These are phyloP conservation scores for Araneus ventricosus DNA, from an alignment of 1,140 invertebrate genomes.

Conservation along the genomic window DNA sequence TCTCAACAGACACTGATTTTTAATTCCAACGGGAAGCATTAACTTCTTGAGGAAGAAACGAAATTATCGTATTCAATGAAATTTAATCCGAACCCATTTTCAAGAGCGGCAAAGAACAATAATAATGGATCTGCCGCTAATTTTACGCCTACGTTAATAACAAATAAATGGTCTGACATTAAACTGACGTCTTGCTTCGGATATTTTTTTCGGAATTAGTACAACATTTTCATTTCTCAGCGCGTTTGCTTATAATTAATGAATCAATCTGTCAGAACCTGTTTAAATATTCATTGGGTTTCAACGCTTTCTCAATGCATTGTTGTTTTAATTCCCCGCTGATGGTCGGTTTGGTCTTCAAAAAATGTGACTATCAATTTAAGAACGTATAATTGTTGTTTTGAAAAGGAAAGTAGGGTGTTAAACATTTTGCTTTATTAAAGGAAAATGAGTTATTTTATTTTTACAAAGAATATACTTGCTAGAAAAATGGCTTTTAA, in stretches of 20 bases:
- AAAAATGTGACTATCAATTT: not conserved
- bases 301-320: not conserved
- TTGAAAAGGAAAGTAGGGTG: not conserved
- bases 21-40: not conserved
- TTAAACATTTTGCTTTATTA: not conserved
- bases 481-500: too few species aligned
- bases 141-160: not conserved
- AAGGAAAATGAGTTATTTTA: too few species aligned
- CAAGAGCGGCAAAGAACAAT: not conserved
- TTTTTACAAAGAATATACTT: too few species aligned
- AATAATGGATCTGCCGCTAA: not conserved
- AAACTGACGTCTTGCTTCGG: not conserved
- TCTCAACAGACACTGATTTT: not conserved
- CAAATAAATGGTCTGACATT: not conserved
- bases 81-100: not conserved
- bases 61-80: not conserved
- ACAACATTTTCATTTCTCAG: not conserved
- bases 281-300: slow-evolving; percentile 1
- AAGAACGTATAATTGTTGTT: not conserved
- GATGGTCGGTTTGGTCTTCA: not conserved
- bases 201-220: not conserved
- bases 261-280: not conserved
- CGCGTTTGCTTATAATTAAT: not conserved
- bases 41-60: not conserved
- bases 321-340: not conserved